Evolutionary conservation across 2,113 vertebrate species (phyloP), one percentile per base, ranked within the genome.

Genomic region (Onychostoma macrolepis): DNA sequence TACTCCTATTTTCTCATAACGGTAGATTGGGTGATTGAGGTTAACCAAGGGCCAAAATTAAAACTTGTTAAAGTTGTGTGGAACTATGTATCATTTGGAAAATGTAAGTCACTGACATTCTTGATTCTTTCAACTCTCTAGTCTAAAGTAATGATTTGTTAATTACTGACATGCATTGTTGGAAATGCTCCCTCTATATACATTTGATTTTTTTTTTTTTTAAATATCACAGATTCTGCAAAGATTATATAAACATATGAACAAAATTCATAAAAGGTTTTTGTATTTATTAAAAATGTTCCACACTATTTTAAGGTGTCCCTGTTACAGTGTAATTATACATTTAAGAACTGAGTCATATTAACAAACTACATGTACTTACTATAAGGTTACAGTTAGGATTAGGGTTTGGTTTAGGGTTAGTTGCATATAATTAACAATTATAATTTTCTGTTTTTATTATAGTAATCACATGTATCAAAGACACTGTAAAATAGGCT

Each of bases 11-110:
- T 74, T 53, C 63, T 76, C 85, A 71, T 72, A 87, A 75, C 71
- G 80, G 75, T 75, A 50, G 48, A 69, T 80, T 80, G 85, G 58
- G 85, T 89, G 88, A 78, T 86, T 87, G 88, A 85, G 88, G 86
- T 87, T 87, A 85, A 89, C 86, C 82, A 87, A 72, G 45, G 71
- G 83, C 82, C 83, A 71, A 79, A 89, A 87, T 87, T 87, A 87
- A 71, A 83, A 21, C 61, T 69, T 45, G 80, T 83, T 83, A 82
- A 61, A 83, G 76, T 67, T 12, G 21, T 69, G 48, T 58, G 58
- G 45, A 88, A 85, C 50, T 26, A 75, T 43, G 43, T 36, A 67
- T 17, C 63, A 21, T 75, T 80, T 74, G 33, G 75, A 86, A 84
- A 79, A 63, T 36, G 1, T 43, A 48, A 19, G 74, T 56, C 33